A percentile compares a stretch with the other conserved stretches of the same genome.
Conservation (phyloP, 2,888 invertebrate species). For the Steinernema scapterisci region DNA sequence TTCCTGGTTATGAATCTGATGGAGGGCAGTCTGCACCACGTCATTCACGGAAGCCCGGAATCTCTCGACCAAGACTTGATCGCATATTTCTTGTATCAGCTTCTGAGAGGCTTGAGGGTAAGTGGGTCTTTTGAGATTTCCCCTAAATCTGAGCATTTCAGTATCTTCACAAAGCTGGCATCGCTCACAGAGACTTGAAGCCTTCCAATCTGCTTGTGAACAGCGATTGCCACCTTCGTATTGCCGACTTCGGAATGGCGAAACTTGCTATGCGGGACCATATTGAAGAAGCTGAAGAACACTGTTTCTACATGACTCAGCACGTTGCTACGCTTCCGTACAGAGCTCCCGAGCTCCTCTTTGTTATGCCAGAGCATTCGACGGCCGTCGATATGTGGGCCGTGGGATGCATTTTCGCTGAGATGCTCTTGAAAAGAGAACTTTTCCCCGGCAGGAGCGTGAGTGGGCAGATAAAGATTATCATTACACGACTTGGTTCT, state of each 20-base stretch:
- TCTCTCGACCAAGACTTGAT: constrained; percentile 55
- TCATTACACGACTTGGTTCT: constrained; percentile 56
- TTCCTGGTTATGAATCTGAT: constrained; percentile 65
- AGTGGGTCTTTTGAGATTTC: constrained; percentile 17
- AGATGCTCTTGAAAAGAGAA: constrained; percentile 61
- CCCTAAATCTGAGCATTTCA: constrained; percentile 34
- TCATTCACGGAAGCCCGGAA: constrained; percentile 57
- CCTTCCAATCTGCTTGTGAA: constrained; percentile 65
- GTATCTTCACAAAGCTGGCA: constrained; percentile 62
- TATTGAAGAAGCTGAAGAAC: constrained; percentile 60
- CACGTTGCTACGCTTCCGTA: constrained; percentile 64
- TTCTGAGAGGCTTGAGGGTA: constrained; percentile 57
- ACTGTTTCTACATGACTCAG: constrained; percentile 66
- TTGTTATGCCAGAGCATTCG: constrained; percentile 63
- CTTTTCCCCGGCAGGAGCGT: constrained; percentile 62
- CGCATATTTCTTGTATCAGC: constrained; percentile 54
- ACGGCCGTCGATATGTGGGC: constrained; percentile 66
- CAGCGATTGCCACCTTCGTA: constrained; percentile 53
- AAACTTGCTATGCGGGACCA: constrained; percentile 53
- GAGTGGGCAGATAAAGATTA: constrained; percentile 60
- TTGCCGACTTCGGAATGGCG: constrained; percentile 65
- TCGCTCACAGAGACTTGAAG: constrained; percentile 63
- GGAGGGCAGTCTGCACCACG: constrained; percentile 61
- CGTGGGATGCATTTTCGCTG: constrained; percentile 63
- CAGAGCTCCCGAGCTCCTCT: constrained; percentile 63